Conservation (phyloP, 2,797 vertebrate species). For the Coluber constrictor region DNA sequence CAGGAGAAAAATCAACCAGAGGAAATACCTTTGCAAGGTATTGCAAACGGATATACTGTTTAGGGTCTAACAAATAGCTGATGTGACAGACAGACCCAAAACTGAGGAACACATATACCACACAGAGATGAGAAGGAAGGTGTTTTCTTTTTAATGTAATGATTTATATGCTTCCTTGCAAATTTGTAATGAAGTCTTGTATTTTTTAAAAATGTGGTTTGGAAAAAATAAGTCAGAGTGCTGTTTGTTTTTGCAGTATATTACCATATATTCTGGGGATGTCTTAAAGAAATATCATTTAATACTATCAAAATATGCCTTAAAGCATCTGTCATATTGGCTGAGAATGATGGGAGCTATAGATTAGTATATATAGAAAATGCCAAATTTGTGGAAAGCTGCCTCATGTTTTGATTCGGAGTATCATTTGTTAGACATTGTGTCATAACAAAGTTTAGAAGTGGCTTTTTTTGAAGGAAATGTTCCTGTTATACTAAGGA, state of each 20-base stretch:
- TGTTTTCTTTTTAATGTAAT: neutral
- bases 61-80: neutral
- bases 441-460: neutral
- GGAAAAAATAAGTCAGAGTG: neutral
- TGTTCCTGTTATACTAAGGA: neutral
- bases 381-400: conserved; percentile 12
- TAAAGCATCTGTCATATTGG: neutral
- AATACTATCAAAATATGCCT: neutral
- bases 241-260: neutral
- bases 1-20: neutral
- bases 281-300: neutral
- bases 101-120: neutral
- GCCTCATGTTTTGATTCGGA: conserved; percentile 16
- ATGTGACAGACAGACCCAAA: neutral
- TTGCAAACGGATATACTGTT: neutral
- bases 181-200: neutral
- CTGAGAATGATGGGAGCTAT: neutral
- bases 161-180: neutral
- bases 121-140: neutral
- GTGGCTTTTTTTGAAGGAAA: neutral
- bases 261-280: neutral
- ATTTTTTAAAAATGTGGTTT: neutral
- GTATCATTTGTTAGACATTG: conserved; percentile 9
- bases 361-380: neutral
- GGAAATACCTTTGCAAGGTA: neutral